A percentile compares a stretch with the other conserved stretches of the same genome.
phyloP scores from a whole-genome alignment of 2,113 vertebrate genomes.

The Cryptomyrus ogoouensis region DNA sequence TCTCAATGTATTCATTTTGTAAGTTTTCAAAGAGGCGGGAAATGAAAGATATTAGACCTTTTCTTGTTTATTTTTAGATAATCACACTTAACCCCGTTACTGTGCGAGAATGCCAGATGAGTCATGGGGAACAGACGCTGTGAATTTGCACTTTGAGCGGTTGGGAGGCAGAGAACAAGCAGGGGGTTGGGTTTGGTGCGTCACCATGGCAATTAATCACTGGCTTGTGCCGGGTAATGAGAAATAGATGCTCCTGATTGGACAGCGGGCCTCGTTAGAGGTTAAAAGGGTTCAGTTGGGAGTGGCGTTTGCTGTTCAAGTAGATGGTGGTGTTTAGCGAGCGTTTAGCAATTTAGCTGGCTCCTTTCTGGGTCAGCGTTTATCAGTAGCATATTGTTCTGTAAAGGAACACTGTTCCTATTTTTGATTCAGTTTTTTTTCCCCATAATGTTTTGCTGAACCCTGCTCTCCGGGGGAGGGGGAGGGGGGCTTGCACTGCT shows the following conservation, averaged over 20 bases:
- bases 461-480: background rate
- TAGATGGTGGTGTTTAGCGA: background rate
- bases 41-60: background rate
- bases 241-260: background rate
- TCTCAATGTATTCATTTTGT: background rate
- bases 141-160: background rate
- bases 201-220: background rate
- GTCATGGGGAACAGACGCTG: background rate
- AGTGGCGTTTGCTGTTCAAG: background rate
- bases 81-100: constrained; percentile 9
- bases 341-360: background rate
- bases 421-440: background rate
- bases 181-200: background rate
- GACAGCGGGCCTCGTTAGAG: background rate
- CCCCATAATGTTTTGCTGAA: background rate
- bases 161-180: background rate
- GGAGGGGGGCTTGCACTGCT: too few species aligned
- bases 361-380: background rate
- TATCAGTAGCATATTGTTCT: background rate
- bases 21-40: background rate
- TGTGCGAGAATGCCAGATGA: constrained; percentile 4
- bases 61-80: constrained; percentile 8
- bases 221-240: background rate
- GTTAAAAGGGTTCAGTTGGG: background rate
- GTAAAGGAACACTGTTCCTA: background rate